Base-by-base conservation (phyloP, 2,888 invertebrate genomes). In the Epirrhoe tristata region DNA sequence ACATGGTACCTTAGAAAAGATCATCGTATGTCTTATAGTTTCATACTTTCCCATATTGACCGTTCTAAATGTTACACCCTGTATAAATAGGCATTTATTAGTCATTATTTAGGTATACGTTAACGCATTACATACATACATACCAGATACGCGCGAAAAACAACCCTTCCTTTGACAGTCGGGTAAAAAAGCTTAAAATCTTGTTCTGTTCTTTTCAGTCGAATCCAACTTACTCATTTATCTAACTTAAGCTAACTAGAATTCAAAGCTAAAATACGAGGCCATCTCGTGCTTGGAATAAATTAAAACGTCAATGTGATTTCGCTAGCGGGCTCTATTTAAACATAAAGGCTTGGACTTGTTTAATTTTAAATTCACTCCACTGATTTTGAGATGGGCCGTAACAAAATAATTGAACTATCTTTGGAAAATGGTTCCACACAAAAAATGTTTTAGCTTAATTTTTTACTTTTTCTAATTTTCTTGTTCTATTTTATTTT, bases 251-350 rank as follows among this genome's bases (percentile, higher is more conserved):
- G 31, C 61, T 68, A 70, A 56, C 60, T 46, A 66, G 63, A 56
- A 60, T 51, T 48, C 34, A 67, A 67, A 63, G 52, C 65, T 53
- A 62, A 59, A 67, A 34, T 63, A 58, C 66, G 52, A 62, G 53
- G 53, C 51, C 43, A 52, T 60, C 53, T 53, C 67, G 70, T 72
- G 70, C 63, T 52, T 58, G 39, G 68, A 66, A 67, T 72, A 66
- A 59, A 66, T 68, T 68, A 64, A 61, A 66, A 65, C 54, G 60
- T 61, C 63, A 52, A 65, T 60, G 39, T 51, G 56, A 51, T 55
- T 52, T 64, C 57, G 12, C 34, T 31, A 57, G 60, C 55, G 50
- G 65, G 39, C 54, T 57, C 51, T 58, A 34, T 67, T 36, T 48
- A 58, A 58, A 63, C 63, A 63, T 58, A 67, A 43, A 59, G 60